These are phyloP conservation scores for Alouatta palliata DNA, from an alignment of 2,113 vertebrate species.

Conservation along the genomic window DNA sequence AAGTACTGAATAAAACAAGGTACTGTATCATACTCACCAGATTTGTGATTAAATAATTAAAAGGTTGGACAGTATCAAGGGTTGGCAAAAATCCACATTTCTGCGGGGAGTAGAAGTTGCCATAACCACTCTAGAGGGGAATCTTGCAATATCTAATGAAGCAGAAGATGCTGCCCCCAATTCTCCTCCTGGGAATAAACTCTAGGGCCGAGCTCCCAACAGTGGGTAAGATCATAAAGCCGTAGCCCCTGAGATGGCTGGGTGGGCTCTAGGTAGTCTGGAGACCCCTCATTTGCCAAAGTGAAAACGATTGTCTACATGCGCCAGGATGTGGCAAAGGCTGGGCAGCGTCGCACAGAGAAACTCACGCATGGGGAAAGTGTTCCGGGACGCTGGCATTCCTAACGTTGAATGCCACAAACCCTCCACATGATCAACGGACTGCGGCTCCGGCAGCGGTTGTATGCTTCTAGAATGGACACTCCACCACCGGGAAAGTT, in stretches of 20 bases:
- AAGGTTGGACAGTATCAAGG: background rate
- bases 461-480: background rate
- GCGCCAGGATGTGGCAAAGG: background rate
- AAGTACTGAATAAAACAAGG: background rate
- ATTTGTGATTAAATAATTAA: background rate
- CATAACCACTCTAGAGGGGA: background rate
- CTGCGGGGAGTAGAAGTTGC: background rate
- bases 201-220: background rate
- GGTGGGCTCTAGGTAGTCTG: background rate
- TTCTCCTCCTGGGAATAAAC: background rate
- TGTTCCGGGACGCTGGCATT: background rate
- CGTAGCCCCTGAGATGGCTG: background rate
- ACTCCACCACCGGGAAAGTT: background rate
- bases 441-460: background rate
- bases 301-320: background rate
- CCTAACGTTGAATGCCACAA: rapidly evolving
- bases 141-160: background rate
- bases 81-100: background rate
- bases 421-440: background rate
- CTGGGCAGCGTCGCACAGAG: background rate
- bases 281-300: background rate
- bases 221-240: background rate
- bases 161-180: background rate
- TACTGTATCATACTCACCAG: too few relatives aligned
- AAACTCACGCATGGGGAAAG: background rate